These are phyloP conservation scores for Papilio demoleus DNA, from an alignment of 2,888 invertebrate species.

Conservation along the genomic window DNA sequence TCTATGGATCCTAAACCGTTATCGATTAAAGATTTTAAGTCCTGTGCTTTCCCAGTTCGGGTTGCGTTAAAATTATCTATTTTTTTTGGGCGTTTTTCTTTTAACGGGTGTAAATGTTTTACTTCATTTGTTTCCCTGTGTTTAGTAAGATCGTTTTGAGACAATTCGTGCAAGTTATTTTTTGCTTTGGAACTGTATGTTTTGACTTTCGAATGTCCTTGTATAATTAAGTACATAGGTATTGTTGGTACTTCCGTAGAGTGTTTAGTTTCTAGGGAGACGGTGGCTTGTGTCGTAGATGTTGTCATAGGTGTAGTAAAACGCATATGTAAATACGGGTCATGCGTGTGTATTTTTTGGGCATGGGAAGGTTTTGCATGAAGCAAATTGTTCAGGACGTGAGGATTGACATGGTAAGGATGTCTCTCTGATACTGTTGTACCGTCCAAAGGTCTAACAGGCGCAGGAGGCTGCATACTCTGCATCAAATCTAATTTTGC, in stretches of 20 bases:
- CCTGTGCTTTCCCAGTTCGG: slow-evolving; percentile 65
- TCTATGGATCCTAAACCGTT: slow-evolving; percentile 78
- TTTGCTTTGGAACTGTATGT: slow-evolving; percentile 88
- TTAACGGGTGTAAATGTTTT: slow-evolving; percentile 82
- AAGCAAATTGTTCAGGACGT: slow-evolving; percentile 53
- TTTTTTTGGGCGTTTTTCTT: slow-evolving; percentile 66
- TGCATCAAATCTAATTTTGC: slow-evolving; percentile 81
- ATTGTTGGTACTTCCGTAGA: slow-evolving; percentile 80
- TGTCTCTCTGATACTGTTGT: slow-evolving; percentile 53
- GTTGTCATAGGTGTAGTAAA: slow-evolving; percentile 79
- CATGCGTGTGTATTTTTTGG: slow-evolving; percentile 58
- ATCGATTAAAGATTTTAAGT: slow-evolving; percentile 69
- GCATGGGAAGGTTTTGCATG: slow-evolving; percentile 51
- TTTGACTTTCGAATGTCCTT: slow-evolving; percentile 93
- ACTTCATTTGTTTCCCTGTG: slow-evolving; percentile 80
- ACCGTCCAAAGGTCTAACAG: slow-evolving; percentile 56
- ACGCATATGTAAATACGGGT: slow-evolving; percentile 76
- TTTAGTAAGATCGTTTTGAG: slow-evolving; percentile 80
- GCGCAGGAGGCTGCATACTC: slow-evolving; percentile 84
- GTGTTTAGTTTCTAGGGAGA: slow-evolving; percentile 54
- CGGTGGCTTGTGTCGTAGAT: slow-evolving; percentile 81
- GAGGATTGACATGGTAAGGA: slow-evolving; percentile 59
- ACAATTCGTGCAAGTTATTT: slow-evolving; percentile 61
- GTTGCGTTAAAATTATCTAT: slow-evolving; percentile 55
- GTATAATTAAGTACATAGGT: slow-evolving; percentile 90